Evolutionary conservation across 2,888 invertebrate genomes (phyloP), one percentile per base, ranked within the genome.

Genomic region (Latheticus oryzae): DNA sequence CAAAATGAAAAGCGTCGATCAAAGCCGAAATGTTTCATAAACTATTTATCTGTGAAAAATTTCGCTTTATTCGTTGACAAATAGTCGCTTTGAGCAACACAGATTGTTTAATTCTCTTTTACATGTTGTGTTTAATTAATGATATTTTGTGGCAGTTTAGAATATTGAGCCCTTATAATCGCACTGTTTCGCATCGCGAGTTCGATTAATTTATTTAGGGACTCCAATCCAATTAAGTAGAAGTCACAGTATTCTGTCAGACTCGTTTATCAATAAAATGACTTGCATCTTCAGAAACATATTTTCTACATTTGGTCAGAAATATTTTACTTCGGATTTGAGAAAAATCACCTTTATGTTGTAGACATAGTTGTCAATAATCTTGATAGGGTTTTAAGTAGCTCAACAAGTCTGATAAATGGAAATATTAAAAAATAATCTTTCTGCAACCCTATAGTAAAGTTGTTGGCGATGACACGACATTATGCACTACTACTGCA

Each of bases 181-280:
- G 62, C 61, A 61, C 58, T 65, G 71, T 69, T 64, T 71, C 73
- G 72, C 73, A 66, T 65, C 70, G 71, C 66, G 65, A 68, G 62
- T 70, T 69, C 68, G 67, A 72, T 73, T 74, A 74, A 75, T 76
- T 74, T 73, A 73, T 75, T 74, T 73, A 65, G 68, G 66, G 67
- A 67, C 68, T 68, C 68, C 67, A 73, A 74, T 75, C 75, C 76
- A 76, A 76, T 76, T 76, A 76, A 74, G 69, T 69, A 70, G 69
- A 72, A 76, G 75, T 76, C 76, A 75, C 73, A 75, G 73, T 73
- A 69, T 64, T 64, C 68, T 72, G 69, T 69, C 67, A 67, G 69
- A 69, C 64, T 71, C 72, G 71, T 73, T 66, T 72, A 74, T 74
- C 73, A 74, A 69, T 68, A 67, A 69, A 68, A 65, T 74, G 73